Evolutionary conservation across 92 coral and sea anemone species (phyloP).

Genomic region (Hydrozoanthus gracilis): DNA sequence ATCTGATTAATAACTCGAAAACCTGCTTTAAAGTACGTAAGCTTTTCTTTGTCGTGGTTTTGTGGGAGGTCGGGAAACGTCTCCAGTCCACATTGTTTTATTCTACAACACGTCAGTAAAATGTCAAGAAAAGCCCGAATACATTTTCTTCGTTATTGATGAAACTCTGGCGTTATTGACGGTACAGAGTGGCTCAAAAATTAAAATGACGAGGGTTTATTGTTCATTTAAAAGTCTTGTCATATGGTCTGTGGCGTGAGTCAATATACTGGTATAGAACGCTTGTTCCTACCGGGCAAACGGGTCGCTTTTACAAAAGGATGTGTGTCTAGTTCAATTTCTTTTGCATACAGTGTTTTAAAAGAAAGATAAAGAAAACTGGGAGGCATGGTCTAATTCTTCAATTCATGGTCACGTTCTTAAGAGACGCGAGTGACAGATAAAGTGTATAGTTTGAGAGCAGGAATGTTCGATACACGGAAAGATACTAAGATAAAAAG

Average conservation of each 20-base stretch:
- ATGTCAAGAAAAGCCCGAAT: conserved; percentile 35
- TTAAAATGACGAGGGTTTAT: conserved; percentile 46
- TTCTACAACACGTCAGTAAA: conserved; percentile 22
- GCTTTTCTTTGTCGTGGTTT: conserved; percentile 17
- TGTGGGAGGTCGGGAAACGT: conserved; percentile 24
- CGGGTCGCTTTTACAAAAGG: conserved; percentile 45
- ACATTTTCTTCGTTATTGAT: conserved; percentile 42
- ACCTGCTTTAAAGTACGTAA: conserved; percentile 21
- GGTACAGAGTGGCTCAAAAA: conserved; percentile 65
- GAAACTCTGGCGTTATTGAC: conserved; percentile 58
- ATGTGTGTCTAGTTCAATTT: conserved; percentile 44
- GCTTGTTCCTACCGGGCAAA: conserved; percentile 52
- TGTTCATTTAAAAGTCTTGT: conserved; percentile 53
- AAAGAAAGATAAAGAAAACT: conserved; percentile 44
- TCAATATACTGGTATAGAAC: conserved; percentile 60
- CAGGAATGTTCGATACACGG: neutral
- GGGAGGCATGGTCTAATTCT: conserved; percentile 23
- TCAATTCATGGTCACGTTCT: conserved; percentile 32
- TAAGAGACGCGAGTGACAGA: conserved; percentile 27
- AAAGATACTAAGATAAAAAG: neutral
- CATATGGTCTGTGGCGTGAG: conserved; percentile 56
- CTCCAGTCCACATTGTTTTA: neutral
- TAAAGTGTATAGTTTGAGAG: conserved; percentile 48
- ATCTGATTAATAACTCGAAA: conserved; percentile 37
- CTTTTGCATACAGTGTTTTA: conserved; percentile 34